Percentiles rank a stretch among this genome's conserved stretches.
Evolutionary conservation across 2,797 vertebrate genomes (phyloP).

Genomic region (Limnodromus scolopaceus): DNA sequence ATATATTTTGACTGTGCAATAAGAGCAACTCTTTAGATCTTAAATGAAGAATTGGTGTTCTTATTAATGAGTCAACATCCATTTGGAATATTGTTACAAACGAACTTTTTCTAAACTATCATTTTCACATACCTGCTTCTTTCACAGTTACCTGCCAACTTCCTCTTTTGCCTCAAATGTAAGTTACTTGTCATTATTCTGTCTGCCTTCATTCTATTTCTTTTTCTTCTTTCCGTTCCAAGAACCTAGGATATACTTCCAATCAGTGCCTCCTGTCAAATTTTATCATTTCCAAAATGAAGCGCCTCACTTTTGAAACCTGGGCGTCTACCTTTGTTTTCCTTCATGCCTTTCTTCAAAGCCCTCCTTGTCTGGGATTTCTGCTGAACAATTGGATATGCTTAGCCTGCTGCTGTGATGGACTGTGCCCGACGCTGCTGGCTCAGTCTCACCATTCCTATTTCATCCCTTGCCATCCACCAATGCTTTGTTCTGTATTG

Average conservation of each 20-base stretch:
- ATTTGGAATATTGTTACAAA: neutral
- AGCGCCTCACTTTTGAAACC: neutral
- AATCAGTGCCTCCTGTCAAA: neutral
- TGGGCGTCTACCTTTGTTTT: neutral
- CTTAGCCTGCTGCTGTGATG: constrained; percentile 20
- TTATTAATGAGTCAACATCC: neutral
- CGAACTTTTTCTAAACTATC: neutral
- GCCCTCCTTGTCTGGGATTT: neutral
- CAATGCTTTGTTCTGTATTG: neutral
- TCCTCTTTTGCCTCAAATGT: neutral
- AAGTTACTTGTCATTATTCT: neutral
- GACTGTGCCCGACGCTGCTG: neutral
- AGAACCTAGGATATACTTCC: neutral
- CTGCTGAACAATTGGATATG: neutral
- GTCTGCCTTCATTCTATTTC: neutral
- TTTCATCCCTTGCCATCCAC: constrained; percentile 19
- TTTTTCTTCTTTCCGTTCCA: neutral
- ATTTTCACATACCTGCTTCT: neutral
- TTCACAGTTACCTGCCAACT: neutral
- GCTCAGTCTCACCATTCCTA: neutral
- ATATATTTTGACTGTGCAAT: neutral
- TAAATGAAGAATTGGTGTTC: neutral
- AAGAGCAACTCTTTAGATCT: neutral
- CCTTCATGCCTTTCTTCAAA: constrained; percentile 4
- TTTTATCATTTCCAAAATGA: constrained; percentile 9